phyloP scores from a whole-genome alignment of 2,888 invertebrate genomes.

The Agrochola litura region DNA sequence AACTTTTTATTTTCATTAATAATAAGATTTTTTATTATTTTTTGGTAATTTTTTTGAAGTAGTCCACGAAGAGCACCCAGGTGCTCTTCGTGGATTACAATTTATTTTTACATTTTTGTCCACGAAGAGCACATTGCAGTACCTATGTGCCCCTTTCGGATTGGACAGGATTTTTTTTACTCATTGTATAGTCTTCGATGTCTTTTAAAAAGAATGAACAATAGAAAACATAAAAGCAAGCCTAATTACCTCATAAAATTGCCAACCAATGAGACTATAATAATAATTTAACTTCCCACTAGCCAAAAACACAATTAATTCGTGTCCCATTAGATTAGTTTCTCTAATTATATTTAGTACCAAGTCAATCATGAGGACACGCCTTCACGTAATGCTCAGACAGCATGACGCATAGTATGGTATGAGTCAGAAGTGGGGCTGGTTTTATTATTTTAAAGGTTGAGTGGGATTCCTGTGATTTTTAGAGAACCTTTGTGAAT shows the following conservation, averaged over 20 bases:
- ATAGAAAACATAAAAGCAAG: background rate
- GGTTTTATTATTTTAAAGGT: background rate
- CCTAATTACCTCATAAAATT: background rate
- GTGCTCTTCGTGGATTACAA: too few relatives aligned
- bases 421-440: conserved; percentile 30
- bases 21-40: too few relatives aligned
- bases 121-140: too few relatives aligned
- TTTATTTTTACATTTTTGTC: too few relatives aligned
- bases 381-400: conserved; percentile 11
- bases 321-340: conserved; percentile 34
- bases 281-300: conserved; percentile 16
- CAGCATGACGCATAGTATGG: conserved; percentile 24
- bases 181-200: too few relatives aligned
- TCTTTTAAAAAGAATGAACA: too few relatives aligned
- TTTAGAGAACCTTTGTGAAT: background rate
- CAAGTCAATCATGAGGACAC: conserved; percentile 42
- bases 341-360: conserved; percentile 40
- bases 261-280: background rate
- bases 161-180: too few relatives aligned
- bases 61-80: too few relatives aligned
- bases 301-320: conserved; percentile 37
- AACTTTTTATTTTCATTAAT: too few relatives aligned
- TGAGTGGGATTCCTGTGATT: background rate
- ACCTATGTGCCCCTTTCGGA: too few relatives aligned
- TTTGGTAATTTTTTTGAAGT: too few relatives aligned